These are phyloP conservation scores for Heliconius charithonia DNA, from an alignment of 2,888 invertebrate genomes.

Conservation along the genomic window DNA sequence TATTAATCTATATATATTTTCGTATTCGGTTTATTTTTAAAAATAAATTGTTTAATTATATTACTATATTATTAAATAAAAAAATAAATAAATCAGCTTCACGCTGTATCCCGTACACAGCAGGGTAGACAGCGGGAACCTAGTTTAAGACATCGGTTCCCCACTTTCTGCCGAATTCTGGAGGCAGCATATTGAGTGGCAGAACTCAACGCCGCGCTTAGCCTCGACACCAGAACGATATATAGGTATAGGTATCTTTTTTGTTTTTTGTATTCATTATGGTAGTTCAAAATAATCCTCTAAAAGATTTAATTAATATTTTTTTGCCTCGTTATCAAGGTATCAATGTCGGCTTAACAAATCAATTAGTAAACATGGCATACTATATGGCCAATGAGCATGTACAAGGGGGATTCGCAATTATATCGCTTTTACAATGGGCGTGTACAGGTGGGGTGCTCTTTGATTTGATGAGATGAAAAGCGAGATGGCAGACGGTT, in stretches of 20 bases:
- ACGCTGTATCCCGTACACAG: too few relatives aligned
- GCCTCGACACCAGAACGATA: too few relatives aligned
- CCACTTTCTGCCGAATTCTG: too few relatives aligned
- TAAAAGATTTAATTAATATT: not conserved
- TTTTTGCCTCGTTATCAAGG: slow-evolving; percentile 18
- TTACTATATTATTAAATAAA: too few relatives aligned
- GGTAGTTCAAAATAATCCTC: not conserved
- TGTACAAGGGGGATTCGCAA: slow-evolving; percentile 57
- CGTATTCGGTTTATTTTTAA: too few relatives aligned
- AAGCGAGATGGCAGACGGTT: slow-evolving; percentile 41
- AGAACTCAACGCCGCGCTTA: too few relatives aligned
- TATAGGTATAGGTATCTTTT: too few relatives aligned
- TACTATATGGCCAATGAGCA: slow-evolving; percentile 24
- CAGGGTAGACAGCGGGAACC: too few relatives aligned
- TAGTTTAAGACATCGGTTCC: too few relatives aligned
- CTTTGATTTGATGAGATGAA: slow-evolving; percentile 42
- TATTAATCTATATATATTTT: not conserved
- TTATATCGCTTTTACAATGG: slow-evolving; percentile 63
- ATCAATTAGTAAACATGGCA: slow-evolving; percentile 38
- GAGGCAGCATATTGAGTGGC: too few relatives aligned
- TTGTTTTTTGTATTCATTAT: too few relatives aligned
- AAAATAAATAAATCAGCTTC: too few relatives aligned
- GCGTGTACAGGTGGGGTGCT: slow-evolving; percentile 65
- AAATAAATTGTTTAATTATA: not conserved
- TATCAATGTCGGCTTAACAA: slow-evolving; percentile 32